Base-by-base conservation (phyloP, 92 coral and sea anemone genomes). In the Anthopleura xanthogrammica region DNA sequence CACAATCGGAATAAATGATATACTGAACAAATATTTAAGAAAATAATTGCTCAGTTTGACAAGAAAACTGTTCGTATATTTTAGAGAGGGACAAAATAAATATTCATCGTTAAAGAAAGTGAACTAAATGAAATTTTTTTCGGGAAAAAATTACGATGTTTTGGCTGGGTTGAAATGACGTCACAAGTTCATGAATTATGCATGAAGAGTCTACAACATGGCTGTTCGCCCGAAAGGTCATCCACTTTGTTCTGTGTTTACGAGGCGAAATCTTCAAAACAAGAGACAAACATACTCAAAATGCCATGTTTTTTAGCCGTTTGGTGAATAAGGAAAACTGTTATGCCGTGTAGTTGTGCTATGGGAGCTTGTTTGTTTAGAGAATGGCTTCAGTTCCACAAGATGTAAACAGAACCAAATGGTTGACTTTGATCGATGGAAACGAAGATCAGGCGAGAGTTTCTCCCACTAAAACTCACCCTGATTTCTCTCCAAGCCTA, bases 131-230 rank as follows among this genome's bases (percentile, higher is more conserved):
- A 10, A 72, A 2, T 16, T 62, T 23, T 23, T 20, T 7, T 0
- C 17, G 74, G 17, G 74, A 42, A 76, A 77, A 77, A 55, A 46
- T 2, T 50, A n/a, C 42, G 22, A 80, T 80, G 72, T 80, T 80
- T 80, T 80, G 83, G 72, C 76, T 41, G 75, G 60, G 42, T 36
- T 20, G 36, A 10, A 64, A 41, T 84, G 87, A 84, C 87, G 87
- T 84, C 87, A 84, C 74, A 50, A 50, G 14, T 22, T 84, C 87
- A 84, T 84, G 71, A 77, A 84, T 84, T 57, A 84, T 77, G 54
- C 60, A 84, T 84, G 24, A 74, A 6, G 43, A 7, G 83, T 77
- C 82, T 65, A 58, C 54, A 84, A 29, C 68, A 84, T 84, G 87
- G 87, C 87, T 23, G 87, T 74, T 41, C 83, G 60, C 48, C 23